Conservation (phyloP, 2,797 vertebrate species). For the Rhynchonycteris naso region DNA sequence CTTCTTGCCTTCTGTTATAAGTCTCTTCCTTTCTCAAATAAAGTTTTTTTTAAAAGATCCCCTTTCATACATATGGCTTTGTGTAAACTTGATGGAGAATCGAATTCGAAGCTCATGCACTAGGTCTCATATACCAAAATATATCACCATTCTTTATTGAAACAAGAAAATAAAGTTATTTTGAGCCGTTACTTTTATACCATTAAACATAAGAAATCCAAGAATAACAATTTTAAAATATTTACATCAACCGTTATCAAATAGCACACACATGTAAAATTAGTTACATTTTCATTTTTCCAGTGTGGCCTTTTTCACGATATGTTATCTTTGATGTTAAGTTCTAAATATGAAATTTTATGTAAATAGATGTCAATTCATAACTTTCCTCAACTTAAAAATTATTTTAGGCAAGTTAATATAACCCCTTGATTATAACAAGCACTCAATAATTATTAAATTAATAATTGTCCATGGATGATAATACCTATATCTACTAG, state of each 20-base stretch:
- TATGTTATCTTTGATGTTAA: slow-evolving; percentile 68
- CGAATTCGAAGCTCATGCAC: slow-evolving; percentile 65
- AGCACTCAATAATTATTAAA: slow-evolving; percentile 60
- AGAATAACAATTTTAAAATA: slow-evolving; percentile 82
- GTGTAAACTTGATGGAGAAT: slow-evolving; percentile 87
- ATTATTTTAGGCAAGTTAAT: slow-evolving; percentile 57
- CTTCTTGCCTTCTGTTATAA: slow-evolving; percentile 96
- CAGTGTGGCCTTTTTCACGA: slow-evolving; percentile 76
- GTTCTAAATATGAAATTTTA: slow-evolving; percentile 63
- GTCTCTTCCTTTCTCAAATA: slow-evolving; percentile 94
- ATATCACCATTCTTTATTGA: slow-evolving; percentile 75
- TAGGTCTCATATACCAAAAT: slow-evolving; percentile 81
- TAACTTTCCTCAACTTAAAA: slow-evolving; percentile 61
- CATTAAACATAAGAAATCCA: slow-evolving; percentile 83
- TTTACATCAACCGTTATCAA: slow-evolving; percentile 77
- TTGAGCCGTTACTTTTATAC: slow-evolving; percentile 75
- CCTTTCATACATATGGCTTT: slow-evolving; percentile 89
- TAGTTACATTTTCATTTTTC: slow-evolving; percentile 81
- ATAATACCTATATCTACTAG: slow-evolving; percentile 37
- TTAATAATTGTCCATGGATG: slow-evolving; percentile 46
- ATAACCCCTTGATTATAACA: slow-evolving; percentile 66
- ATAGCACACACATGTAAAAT: slow-evolving; percentile 71
- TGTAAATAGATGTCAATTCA: slow-evolving; percentile 67
- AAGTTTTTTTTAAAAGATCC: slow-evolving; percentile 93
- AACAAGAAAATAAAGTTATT: slow-evolving; percentile 78